Evolutionary conservation across 2,113 vertebrate species (phyloP).

Genomic region (Penelope pileata): DNA sequence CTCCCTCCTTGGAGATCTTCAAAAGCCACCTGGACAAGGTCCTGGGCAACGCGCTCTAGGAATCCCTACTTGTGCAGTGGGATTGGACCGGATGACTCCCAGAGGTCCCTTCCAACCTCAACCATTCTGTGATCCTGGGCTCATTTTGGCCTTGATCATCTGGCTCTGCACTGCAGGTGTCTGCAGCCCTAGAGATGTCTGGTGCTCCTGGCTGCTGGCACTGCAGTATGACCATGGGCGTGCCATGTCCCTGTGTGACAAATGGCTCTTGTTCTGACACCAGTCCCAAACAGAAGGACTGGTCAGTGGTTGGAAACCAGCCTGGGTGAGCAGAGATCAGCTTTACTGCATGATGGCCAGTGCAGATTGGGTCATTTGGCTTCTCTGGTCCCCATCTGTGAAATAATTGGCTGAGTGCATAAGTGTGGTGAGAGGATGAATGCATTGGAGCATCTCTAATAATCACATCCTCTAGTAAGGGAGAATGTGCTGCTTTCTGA

Average conservation of each 20-base stretch:
- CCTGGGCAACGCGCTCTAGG: background rate
- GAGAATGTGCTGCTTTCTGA: background rate
- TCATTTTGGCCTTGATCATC: background rate
- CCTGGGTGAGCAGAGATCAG: background rate
- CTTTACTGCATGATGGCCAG: background rate
- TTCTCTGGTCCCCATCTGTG: background rate
- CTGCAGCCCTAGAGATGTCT: background rate
- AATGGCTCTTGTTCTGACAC: background rate
- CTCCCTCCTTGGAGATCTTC: too few species aligned
- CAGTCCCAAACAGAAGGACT: background rate
- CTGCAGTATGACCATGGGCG: background rate
- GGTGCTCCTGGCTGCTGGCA: background rate
- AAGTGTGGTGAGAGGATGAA: background rate
- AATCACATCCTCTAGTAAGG: background rate
- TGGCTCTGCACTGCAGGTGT: background rate
- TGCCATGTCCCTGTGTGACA: fast-evolving
- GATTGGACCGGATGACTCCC: background rate
- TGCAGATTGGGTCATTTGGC: background rate
- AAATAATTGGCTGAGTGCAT: background rate
- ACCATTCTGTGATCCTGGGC: background rate
- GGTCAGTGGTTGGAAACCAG: background rate
- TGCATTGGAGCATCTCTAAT: fast-evolving
- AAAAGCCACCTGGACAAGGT: too few species aligned
- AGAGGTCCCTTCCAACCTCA: background rate
- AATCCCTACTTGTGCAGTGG: background rate